Evolutionary conservation across 2,113 vertebrate genomes (phyloP).

Genomic region (Phocoena sinus): DNA sequence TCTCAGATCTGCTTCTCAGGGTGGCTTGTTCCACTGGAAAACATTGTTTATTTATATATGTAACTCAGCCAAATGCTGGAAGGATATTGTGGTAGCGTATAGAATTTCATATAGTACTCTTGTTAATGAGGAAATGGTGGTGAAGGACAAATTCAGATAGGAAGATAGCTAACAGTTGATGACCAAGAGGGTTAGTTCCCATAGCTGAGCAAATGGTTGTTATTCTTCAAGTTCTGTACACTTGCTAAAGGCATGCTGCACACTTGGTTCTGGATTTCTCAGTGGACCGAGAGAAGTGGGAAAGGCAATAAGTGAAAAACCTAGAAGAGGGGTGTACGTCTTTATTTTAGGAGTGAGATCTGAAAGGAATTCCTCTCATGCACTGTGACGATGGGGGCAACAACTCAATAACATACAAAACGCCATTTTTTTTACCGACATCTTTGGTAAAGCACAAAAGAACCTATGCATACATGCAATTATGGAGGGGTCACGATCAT

Average conservation of each 20-base stretch:
- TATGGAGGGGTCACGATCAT: fast-evolving
- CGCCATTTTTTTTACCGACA: background rate
- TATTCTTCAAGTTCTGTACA: background rate
- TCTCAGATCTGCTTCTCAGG: background rate
- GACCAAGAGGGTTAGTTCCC: background rate
- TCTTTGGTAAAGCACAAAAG: background rate
- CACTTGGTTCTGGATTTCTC: background rate
- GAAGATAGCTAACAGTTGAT: background rate
- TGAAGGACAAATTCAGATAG: background rate
- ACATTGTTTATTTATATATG: background rate
- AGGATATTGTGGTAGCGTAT: background rate
- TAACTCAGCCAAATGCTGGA: background rate
- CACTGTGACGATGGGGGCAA: background rate
- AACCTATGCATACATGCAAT: fast-evolving
- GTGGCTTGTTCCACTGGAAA: background rate
- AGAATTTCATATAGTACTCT: background rate
- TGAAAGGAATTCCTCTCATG: background rate
- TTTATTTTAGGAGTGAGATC: background rate
- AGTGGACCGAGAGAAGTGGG: background rate
- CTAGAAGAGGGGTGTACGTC: background rate
- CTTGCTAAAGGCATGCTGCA: too few species aligned
- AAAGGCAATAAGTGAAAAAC: background rate
- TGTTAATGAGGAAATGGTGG: background rate
- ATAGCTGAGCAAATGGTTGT: background rate
- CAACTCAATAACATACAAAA: background rate